Base-by-base conservation (phyloP, 2,888 invertebrate genomes). In the Andrena hattorfiana region DNA sequence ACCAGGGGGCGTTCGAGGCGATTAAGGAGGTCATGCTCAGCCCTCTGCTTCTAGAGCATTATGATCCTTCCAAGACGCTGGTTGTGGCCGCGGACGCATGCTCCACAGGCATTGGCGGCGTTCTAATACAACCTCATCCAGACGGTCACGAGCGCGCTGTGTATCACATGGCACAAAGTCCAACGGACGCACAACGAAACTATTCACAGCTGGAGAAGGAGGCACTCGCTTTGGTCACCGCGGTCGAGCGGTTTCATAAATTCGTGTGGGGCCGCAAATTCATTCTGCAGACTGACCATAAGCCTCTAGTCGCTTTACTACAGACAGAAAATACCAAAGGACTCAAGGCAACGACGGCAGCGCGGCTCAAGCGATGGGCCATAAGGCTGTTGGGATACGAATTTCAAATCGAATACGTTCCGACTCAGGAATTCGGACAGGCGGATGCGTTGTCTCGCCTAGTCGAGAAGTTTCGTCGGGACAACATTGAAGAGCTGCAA, bases 1-100 rank as follows among this genome's bases (percentile, higher is more conserved):
- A 42, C 13, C 35, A 42, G 35, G 13, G 3, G 2, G 35, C 35
- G 35, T 42, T 42, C 13, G 2, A 42, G 13, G 35, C 13, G 35
- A 42, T 42, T 3, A 42, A 0, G 35, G 3, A 42, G 13, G 35
- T 51, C 0, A 51, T 51, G 20, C 20, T 20, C 51, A 51, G 51
- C 20, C 51, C 20, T n/a, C 51, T 51, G 20, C 51, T 51, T 51
- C 20, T 59, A 28, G 26, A 59, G 28, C 26, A 59, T 59, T 59
- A 28, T 26, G 28, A 59, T 26, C 23, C 59, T 59, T 59, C 59
- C 23, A 59, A 28, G 26, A 59, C 59, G 13, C 28, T 59, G 23
- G 59, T 59, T 26, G 59, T 59, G 13, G 59, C 59, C 23, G 28
- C 59, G 13, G 23, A 59, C 26, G 56, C 56, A 20, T 51, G 51